Conservation (phyloP, 2,113 vertebrate species). For the Pelodiscus sinensis region DNA sequence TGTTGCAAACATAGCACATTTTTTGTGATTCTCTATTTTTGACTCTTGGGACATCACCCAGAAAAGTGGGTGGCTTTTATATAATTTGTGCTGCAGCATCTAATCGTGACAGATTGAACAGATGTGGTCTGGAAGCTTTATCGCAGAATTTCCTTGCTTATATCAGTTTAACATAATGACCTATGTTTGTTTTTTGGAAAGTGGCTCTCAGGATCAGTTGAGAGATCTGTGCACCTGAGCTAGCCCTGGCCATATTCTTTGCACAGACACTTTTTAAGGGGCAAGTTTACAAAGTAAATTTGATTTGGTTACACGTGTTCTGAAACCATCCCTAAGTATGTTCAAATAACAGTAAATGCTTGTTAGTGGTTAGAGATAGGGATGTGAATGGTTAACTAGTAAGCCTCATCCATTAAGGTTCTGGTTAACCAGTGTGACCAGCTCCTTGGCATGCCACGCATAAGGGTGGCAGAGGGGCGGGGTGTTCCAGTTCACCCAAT, state of each 20-base stretch:
- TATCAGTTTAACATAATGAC: neutral
- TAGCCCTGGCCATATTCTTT: neutral
- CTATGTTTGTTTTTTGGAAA: neutral
- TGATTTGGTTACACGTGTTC: neutral
- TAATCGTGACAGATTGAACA: neutral
- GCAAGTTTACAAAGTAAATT: too few relatives aligned
- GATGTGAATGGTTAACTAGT: too few relatives aligned
- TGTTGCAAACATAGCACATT: neutral
- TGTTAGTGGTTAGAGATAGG: neutral
- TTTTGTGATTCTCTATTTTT: neutral
- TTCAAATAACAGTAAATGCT: neutral
- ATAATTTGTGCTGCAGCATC: neutral
- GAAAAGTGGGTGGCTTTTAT: neutral
- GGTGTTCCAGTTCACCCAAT: too few relatives aligned
- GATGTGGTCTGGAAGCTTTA: neutral
- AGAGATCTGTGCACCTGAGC: neutral
- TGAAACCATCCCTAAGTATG: neutral
- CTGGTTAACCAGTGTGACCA: too few relatives aligned
- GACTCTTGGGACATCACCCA: neutral
- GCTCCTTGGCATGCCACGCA: too few relatives aligned
- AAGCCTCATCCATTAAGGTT: too few relatives aligned
- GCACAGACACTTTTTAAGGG: neutral
- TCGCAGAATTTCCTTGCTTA: neutral
- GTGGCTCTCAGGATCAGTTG: neutral
- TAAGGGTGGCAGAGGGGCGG: too few relatives aligned